Percentiles rank a stretch among this genome's conserved stretches.
Evolutionary conservation across 2,113 vertebrate species (phyloP).

Genomic region (Zapus hudsonius): DNA sequence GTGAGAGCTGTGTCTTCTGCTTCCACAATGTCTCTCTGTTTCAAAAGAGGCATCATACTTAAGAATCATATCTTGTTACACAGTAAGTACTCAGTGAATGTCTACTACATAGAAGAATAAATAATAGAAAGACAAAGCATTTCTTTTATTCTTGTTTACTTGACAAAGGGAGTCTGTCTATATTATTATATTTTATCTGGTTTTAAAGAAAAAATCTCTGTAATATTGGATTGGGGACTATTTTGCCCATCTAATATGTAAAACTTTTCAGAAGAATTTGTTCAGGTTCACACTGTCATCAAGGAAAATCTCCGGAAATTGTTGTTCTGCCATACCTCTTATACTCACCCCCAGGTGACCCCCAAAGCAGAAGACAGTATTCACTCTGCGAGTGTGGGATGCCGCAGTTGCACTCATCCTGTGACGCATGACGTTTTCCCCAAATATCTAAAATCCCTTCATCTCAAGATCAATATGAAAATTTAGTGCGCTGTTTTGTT

Average conservation of each 20-base stretch:
- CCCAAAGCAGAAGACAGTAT: not conserved
- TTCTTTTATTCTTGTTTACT: not conserved
- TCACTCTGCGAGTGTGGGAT: no score
- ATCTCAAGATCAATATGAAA: not conserved
- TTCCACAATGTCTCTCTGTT: not conserved
- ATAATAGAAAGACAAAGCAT: not conserved
- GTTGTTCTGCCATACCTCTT: not conserved
- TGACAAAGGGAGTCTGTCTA: not conserved
- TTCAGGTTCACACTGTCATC: rapidly evolving
- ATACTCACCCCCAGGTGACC: no score
- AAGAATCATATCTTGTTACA: not conserved
- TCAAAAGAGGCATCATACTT: not conserved
- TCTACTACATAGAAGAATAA: not conserved
- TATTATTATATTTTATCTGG: not conserved
- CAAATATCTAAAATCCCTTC: not conserved
- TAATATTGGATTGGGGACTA: not conserved
- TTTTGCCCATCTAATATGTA: not conserved
- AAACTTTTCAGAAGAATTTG: not conserved
- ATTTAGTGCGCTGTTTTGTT: not conserved
- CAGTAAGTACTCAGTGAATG: not conserved
- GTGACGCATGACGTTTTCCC: not conserved
- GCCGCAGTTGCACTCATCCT: not conserved
- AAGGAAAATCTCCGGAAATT: not conserved
- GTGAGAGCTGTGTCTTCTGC: no score
- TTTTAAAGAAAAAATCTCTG: not conserved